phyloP scores from a whole-genome alignment of 64 coral and sea anemone genomes.

The Hydrozoanthus tunicans region DNA sequence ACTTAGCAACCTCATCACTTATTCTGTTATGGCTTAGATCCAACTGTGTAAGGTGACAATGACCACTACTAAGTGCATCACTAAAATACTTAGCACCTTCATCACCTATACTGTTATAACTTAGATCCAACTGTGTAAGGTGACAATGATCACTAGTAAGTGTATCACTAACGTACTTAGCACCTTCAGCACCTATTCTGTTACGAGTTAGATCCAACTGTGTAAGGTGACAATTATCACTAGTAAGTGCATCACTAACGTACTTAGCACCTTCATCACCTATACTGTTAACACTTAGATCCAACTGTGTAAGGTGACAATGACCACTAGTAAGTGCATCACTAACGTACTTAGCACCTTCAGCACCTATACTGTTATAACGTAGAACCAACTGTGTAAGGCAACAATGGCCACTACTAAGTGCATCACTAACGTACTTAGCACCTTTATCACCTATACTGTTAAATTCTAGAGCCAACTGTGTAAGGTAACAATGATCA shows the following conservation, averaged over 20 bases:
- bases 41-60: background rate
- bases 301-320: background rate
- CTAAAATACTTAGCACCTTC: background rate
- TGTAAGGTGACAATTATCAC: background rate
- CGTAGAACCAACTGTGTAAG: background rate
- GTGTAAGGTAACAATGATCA: background rate
- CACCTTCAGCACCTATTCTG: background rate
- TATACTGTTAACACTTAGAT: background rate
- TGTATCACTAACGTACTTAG: background rate
- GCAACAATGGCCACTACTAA: background rate
- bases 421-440: background rate
- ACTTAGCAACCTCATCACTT: too few species aligned
- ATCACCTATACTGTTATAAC: background rate
- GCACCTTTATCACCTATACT: too few species aligned
- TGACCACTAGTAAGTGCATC: background rate
- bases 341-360: conserved; percentile 4
- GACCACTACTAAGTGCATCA: background rate
- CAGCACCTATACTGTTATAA: background rate
- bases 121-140: background rate
- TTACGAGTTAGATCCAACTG: background rate
- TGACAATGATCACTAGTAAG: background rate
- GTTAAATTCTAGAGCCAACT: background rate
- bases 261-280: background rate
- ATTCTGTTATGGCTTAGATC: too few species aligned
- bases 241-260: background rate